Conservation (phyloP, 1,140 invertebrate genomes). For the Contarinia nasturtii region DNA sequence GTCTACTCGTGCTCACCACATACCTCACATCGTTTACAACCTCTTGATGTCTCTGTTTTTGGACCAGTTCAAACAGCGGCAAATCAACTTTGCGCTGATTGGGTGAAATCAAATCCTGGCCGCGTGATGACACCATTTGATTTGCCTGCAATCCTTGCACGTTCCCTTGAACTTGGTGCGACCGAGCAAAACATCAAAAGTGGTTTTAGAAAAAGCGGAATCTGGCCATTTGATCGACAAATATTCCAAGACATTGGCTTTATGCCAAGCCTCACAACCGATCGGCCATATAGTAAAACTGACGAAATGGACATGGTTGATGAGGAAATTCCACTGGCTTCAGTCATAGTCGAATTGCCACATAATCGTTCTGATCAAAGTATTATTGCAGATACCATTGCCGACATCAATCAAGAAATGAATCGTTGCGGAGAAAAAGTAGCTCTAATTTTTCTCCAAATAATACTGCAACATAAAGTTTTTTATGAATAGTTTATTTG, state of each 20-base stretch:
- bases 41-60: slow-evolving; percentile 18
- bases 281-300: no score
- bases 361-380: no score
- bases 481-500: no score
- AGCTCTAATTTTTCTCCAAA: no score
- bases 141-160: neutral
- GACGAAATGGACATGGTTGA: no score
- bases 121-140: neutral
- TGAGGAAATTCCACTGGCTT: no score
- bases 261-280: neutral
- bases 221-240: neutral
- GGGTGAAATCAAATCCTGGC: neutral
- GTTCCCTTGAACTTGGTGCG: neutral
- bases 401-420: no score
- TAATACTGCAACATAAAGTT: no score
- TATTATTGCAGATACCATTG: no score
- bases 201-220: neutral
- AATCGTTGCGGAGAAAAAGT: no score
- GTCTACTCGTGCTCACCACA: slow-evolving; percentile 14
- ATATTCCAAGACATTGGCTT: neutral
- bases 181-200: neutral
- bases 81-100: slow-evolving; percentile 1
- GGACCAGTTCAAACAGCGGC: slow-evolving; percentile 17
- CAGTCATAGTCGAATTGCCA: no score
- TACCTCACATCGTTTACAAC: slow-evolving; percentile 16